These are phyloP conservation scores for Zophobas atratus DNA, from an alignment of 1,140 invertebrate genomes.

Conservation along the genomic window DNA sequence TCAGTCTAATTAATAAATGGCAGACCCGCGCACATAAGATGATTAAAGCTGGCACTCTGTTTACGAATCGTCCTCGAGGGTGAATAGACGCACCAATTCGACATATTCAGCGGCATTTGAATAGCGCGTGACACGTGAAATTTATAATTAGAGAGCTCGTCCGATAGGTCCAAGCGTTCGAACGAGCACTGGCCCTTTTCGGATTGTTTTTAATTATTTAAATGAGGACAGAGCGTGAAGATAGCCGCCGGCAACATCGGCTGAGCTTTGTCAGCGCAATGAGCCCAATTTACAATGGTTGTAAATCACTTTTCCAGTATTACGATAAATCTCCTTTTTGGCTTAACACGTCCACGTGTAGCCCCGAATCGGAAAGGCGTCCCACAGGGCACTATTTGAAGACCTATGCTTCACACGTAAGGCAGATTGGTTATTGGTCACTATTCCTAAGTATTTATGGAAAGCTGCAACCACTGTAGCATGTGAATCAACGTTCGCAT, in stretches of 20 bases:
- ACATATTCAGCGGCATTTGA: conserved; percentile 45
- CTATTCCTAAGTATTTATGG: too few species aligned
- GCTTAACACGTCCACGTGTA: too few species aligned
- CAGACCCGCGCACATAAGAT: conserved; percentile 53
- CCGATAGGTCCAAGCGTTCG: conserved; percentile 25
- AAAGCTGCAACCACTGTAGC: too few species aligned
- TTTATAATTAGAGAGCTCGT: conserved; percentile 38
- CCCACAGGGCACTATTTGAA: too few species aligned
- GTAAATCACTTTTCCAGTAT: too few species aligned
- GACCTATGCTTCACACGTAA: too few species aligned
- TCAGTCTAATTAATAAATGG: conserved; percentile 67
- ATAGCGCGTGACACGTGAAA: conserved; percentile 44
- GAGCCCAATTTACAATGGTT: background rate
- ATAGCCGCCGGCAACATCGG: conserved; percentile 28
- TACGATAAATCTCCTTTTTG: too few species aligned
- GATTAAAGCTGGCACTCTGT: conserved; percentile 48
- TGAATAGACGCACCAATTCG: conserved; percentile 41
- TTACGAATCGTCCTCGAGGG: conserved; percentile 43
- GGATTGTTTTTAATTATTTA: conserved; percentile 37
- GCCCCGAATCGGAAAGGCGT: too few species aligned
- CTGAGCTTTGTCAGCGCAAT: conserved; percentile 34
- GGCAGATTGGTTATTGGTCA: too few species aligned
- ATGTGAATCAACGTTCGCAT: too few species aligned
- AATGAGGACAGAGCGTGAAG: conserved; percentile 37
- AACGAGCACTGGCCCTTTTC: conserved; percentile 6